Conservation (phyloP, 1,140 invertebrate species). For the Manduca sexta region DNA sequence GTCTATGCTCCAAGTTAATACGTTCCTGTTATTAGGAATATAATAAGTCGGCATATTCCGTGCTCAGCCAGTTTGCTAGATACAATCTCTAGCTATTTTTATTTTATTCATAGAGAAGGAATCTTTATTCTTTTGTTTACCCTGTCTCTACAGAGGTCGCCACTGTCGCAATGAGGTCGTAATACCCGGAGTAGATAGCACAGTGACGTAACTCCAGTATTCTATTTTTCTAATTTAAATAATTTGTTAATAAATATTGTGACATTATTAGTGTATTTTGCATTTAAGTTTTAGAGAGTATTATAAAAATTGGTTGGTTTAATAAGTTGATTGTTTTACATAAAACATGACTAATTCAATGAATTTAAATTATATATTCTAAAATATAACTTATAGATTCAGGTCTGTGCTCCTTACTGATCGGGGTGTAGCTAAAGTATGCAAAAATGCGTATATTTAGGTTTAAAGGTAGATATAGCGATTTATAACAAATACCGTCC, state of each 20-base stretch:
- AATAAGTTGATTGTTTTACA: no score
- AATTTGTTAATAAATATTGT: background rate
- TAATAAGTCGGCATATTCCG: constrained; percentile 66
- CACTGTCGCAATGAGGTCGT: background rate
- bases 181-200: background rate
- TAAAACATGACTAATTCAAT: no score
- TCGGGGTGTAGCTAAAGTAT: no score
- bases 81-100: constrained; percentile 63
- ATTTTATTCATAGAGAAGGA: constrained; percentile 66
- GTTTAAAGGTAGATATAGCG: no score
- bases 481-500: no score
- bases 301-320: no score
- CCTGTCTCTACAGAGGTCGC: constrained; percentile 7
- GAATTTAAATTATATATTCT: no score
- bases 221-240: background rate
- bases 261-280: background rate
- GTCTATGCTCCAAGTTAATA: constrained; percentile 48
- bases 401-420: no score
- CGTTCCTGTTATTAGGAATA: constrained; percentile 59
- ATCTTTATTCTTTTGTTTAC: constrained; percentile 68
- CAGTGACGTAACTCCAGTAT: background rate
- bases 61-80: constrained; percentile 53
- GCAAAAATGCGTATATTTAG: no score
- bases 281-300: no score
- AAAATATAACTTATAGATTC: no score